Conservation (phyloP, 2,113 vertebrate species). For the Egretta garzetta region DNA sequence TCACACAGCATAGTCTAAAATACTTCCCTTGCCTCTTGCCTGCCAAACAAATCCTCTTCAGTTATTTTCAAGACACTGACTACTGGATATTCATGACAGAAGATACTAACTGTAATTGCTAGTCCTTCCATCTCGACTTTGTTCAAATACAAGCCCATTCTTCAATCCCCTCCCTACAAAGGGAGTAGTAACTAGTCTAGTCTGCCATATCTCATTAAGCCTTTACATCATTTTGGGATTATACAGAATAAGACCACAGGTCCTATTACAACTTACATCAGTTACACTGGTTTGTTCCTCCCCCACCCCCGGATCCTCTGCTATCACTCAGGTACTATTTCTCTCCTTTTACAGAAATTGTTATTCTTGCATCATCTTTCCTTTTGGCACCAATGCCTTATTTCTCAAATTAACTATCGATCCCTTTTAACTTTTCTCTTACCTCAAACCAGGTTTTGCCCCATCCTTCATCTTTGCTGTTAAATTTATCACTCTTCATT, state of each 20-base stretch:
- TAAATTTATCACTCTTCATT: neutral
- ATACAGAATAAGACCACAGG: neutral
- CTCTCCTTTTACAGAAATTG: neutral
- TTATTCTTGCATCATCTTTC: neutral
- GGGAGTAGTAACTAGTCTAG: neutral
- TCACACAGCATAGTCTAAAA: neutral
- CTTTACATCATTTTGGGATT: neutral
- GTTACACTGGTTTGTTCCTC: no score
- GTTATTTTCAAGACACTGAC: neutral
- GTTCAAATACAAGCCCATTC: neutral
- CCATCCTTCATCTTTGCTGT: neutral
- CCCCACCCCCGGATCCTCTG: rapidly evolving
- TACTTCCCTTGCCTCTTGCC: neutral
- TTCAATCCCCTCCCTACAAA: neutral
- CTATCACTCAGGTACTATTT: neutral
- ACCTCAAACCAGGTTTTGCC: neutral
- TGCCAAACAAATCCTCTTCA: neutral
- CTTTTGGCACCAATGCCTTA: neutral
- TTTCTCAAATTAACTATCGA: neutral
- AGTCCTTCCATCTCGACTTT: neutral
- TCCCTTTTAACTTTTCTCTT: neutral
- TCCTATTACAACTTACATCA: neutral
- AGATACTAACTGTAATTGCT: neutral
- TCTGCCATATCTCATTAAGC: neutral
- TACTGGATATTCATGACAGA: neutral